These are phyloP conservation scores for Tenebrosternarchus preto DNA, from an alignment of 2,113 vertebrate genomes.

Conservation along the genomic window DNA sequence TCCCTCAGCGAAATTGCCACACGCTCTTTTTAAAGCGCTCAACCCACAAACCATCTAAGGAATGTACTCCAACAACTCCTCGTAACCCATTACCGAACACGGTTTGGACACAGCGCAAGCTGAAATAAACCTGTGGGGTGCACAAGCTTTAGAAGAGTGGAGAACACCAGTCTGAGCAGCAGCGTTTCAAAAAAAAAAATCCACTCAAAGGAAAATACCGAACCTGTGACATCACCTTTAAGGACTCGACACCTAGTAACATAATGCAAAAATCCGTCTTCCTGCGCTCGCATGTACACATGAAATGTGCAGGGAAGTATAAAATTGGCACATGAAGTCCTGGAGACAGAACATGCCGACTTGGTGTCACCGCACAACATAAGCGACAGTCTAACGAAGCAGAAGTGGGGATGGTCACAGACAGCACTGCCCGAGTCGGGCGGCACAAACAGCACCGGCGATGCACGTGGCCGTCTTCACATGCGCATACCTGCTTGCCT, in stretches of 20 bases:
- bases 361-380: constrained; percentile 29
- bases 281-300: background rate
- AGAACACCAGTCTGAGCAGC: no score
- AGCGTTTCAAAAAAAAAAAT: background rate
- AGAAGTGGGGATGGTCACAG: background rate
- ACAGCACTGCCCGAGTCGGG: background rate
- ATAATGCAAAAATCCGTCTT: background rate
- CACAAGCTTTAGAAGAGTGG: background rate
- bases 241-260: no score
- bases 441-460: no score
- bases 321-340: background rate
- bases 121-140: background rate
- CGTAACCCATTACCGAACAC: background rate
- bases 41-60: constrained; percentile 1
- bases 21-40: background rate
- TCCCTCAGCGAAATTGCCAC: background rate
- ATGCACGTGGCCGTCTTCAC: no score
- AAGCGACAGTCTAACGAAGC: constrained; percentile 13
- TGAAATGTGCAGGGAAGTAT: background rate
- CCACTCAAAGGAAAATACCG: background rate
- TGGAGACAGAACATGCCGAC: constrained; percentile 11
- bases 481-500: constrained; percentile 91
- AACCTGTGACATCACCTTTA: background rate
- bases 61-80: background rate
- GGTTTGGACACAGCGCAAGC: no score